Evolutionary conservation across 2,113 vertebrate species (phyloP).

Genomic region (Elephas maximus): DNA sequence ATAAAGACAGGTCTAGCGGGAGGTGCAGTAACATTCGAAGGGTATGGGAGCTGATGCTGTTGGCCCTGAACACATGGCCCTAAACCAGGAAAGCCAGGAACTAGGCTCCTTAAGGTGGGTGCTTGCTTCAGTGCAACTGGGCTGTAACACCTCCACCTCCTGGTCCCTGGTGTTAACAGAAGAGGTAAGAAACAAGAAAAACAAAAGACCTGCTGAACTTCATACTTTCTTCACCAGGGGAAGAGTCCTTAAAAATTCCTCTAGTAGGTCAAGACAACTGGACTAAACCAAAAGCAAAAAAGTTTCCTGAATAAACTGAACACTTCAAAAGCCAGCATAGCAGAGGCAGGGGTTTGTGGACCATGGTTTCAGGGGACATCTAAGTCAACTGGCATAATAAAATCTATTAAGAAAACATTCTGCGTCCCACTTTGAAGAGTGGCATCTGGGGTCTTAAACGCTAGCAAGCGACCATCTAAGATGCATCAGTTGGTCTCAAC

Average conservation of each 20-base stretch:
- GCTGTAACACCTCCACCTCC: not conserved
- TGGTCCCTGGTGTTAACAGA: not conserved
- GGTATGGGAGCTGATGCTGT: not conserved
- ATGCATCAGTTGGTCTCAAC: too few relatives aligned
- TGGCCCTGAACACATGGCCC: not conserved
- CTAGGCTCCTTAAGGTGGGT: not conserved
- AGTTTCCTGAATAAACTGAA: too few relatives aligned
- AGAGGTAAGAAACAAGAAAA: constrained; percentile 31
- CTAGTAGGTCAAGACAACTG: not conserved
- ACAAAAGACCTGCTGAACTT: not conserved
- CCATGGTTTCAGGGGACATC: too few relatives aligned
- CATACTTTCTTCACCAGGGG: not conserved
- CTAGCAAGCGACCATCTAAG: too few relatives aligned
- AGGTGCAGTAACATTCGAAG: not conserved
- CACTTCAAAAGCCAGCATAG: too few relatives aligned
- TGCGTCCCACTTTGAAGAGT: too few relatives aligned
- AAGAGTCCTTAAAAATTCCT: not conserved
- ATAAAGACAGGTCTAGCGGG: not conserved
- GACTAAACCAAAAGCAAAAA: too few relatives aligned
- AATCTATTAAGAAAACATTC: too few relatives aligned
- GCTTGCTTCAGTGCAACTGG: not conserved
- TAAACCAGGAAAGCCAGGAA: not conserved
- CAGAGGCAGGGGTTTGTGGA: too few relatives aligned
- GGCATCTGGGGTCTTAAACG: too few relatives aligned
- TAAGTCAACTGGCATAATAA: too few relatives aligned